phyloP scores from a whole-genome alignment of 2,113 vertebrate species.

The Oreochromis niloticus region DNA sequence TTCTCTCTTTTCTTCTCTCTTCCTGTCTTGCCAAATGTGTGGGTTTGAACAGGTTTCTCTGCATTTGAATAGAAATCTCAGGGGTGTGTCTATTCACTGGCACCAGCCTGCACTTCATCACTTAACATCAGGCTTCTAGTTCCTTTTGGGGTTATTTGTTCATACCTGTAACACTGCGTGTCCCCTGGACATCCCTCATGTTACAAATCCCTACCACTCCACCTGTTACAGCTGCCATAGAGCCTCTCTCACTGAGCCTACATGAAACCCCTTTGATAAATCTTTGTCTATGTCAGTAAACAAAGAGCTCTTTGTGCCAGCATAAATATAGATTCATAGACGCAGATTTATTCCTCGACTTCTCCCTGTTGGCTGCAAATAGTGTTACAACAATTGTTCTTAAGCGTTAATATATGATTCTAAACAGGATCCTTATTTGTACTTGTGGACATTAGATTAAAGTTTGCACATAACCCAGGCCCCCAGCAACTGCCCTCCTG shows the following conservation, averaged over 20 bases:
- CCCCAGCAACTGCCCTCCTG: not conserved
- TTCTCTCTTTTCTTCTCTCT: not conserved
- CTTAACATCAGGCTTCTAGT: not conserved
- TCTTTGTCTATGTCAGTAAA: not conserved
- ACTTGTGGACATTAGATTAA: not conserved
- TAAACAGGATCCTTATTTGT: not conserved
- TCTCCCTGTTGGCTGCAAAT: not conserved
- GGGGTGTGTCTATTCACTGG: not conserved
- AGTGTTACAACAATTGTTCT: not conserved
- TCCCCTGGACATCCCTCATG: not conserved
- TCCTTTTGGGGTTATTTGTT: not conserved
- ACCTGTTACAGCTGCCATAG: not conserved
- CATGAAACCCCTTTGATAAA: not conserved
- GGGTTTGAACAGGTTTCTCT: not conserved
- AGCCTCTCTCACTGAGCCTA: rapidly evolving
- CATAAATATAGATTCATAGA: not conserved
- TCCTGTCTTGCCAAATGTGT: not conserved
- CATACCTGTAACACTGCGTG: not conserved
- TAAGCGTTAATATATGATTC: not conserved
- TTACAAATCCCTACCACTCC: not conserved
- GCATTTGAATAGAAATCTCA: not conserved
- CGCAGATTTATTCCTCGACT: not conserved
- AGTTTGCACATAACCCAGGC: not conserved
- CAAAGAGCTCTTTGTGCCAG: not conserved
- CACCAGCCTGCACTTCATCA: not conserved